phyloP scores from a whole-genome alignment of 2,888 invertebrate genomes.

The Pammene aurita region DNA sequence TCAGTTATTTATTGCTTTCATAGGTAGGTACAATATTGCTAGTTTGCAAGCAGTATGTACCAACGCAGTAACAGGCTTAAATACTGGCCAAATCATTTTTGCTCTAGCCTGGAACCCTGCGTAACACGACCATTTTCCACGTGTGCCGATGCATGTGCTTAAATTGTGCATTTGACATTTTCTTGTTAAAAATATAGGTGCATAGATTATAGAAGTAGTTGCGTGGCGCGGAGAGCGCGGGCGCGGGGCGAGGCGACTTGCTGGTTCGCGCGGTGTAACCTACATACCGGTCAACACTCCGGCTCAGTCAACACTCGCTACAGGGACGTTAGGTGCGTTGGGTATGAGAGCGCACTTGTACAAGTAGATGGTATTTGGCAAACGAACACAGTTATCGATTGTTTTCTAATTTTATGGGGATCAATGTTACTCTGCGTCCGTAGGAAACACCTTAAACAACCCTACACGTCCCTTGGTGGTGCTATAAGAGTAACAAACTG shows the following conservation, averaged over 20 bases:
- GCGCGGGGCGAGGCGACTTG: conserved; percentile 53
- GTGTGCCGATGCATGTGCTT: conserved; percentile 30
- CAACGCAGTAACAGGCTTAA: background rate
- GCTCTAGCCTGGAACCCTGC: background rate
- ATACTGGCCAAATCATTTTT: background rate
- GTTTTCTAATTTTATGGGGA: too few relatives aligned
- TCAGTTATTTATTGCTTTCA: too few relatives aligned
- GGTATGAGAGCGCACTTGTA: conserved; percentile 62
- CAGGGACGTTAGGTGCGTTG: conserved; percentile 80
- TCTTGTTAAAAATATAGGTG: conserved; percentile 71
- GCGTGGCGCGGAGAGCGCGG: conserved; percentile 58
- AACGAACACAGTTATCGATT: background rate
- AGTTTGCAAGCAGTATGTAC: background rate
- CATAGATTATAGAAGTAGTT: conserved; percentile 77
- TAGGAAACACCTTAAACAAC: too few relatives aligned
- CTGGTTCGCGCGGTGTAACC: conserved; percentile 79
- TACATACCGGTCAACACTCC: conserved; percentile 84
- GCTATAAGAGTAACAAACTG: too few relatives aligned
- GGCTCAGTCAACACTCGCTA: conserved; percentile 83
- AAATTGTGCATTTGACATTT: conserved; percentile 73
- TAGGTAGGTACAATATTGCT: too few relatives aligned
- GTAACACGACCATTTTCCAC: background rate
- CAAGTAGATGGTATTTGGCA: conserved; percentile 47
- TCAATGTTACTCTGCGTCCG: too few relatives aligned
- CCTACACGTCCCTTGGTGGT: too few relatives aligned